Evolutionary conservation across 1,140 invertebrate species (phyloP), one percentile per base, ranked within the genome.

Genomic region (Pogonomyrmex barbatus): DNA sequence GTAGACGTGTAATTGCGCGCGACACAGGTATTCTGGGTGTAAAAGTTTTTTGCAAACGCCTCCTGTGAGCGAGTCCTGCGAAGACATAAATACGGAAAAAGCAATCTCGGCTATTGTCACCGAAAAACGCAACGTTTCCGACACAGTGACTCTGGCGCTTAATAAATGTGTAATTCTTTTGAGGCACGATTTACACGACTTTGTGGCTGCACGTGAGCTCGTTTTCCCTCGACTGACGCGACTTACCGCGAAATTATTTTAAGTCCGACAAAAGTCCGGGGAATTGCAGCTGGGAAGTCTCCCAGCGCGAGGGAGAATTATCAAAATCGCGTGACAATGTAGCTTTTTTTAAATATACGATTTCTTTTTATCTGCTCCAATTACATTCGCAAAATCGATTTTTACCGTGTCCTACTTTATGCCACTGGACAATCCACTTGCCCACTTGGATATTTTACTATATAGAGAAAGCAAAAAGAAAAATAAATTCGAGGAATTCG

Each of bases 221-320:
- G 73, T 76, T 76, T 60, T 60, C 56, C 10, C 42, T 9, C 58
- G 17, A n/a, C 58, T 63, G 60, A 39, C 60, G 17, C 76, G 6
- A 78, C 30, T 67, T 52, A 50, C 45, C n/a, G 76, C 42, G 10
- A 78, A 67, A 79, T 79, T 67, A 79, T 45, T 79, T 79, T 52
- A 52, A 79, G 47, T 52, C 60, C 60, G 33, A 78, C 60, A 79
- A 67, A 67, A 12, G 24, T 79, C 33, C 17, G 33, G 12, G 58
- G 12, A 65, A 39, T 39, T 52, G 60, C 12, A 9, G 45, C 42
- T 9, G 10, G n/a, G 12, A 73, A 52, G 47, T 73, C 70, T 24
- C 24, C 24, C 24, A 8, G 10, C 56, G 42, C 24, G 0, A 65
- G 58, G 33, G 60, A 52, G 45, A 81, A 81, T 54, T 45, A 12